Evolutionary conservation across 2,113 vertebrate genomes (phyloP).

Genomic region (Elephas maximus): DNA sequence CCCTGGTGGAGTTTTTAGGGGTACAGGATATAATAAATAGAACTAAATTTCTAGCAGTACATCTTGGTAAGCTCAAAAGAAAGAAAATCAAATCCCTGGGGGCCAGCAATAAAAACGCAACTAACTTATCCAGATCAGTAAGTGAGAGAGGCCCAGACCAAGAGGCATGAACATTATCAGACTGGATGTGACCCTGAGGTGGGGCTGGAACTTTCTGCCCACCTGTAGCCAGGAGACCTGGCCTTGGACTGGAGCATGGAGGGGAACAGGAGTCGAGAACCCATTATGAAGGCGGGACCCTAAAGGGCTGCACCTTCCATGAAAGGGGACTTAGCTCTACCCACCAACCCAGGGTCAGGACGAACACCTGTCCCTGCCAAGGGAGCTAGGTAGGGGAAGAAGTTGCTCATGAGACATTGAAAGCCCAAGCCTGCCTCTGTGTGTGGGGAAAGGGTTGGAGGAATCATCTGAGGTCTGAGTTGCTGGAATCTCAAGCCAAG

Average conservation of each 20-base stretch:
- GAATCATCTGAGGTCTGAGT: fast-evolving
- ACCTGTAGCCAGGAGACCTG: fast-evolving
- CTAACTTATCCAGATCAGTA: not conserved
- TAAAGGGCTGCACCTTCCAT: not conserved
- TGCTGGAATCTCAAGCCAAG: not conserved
- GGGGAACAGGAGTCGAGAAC: not conserved
- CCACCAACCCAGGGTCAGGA: not conserved
- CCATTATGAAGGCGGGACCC: not conserved
- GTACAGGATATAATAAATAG: not conserved
- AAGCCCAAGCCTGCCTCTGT: not conserved
- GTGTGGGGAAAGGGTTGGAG: not conserved
- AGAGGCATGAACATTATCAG: not conserved
- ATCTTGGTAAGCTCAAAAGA: not conserved
- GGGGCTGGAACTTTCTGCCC: not conserved
- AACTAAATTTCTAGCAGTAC: not conserved
- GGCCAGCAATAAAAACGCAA: not conserved
- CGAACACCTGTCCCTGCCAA: not conserved
- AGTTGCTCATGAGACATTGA: not conserved
- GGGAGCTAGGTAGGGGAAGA: not conserved
- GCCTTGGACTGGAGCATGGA: not conserved
- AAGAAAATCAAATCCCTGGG: not conserved
- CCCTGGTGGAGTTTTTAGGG: not conserved
- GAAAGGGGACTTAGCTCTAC: not conserved
- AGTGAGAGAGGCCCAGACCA: not conserved
- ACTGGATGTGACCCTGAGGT: not conserved